These are phyloP conservation scores for Limnothrissa miodon DNA, from an alignment of 2,113 vertebrate genomes.

Conservation along the genomic window DNA sequence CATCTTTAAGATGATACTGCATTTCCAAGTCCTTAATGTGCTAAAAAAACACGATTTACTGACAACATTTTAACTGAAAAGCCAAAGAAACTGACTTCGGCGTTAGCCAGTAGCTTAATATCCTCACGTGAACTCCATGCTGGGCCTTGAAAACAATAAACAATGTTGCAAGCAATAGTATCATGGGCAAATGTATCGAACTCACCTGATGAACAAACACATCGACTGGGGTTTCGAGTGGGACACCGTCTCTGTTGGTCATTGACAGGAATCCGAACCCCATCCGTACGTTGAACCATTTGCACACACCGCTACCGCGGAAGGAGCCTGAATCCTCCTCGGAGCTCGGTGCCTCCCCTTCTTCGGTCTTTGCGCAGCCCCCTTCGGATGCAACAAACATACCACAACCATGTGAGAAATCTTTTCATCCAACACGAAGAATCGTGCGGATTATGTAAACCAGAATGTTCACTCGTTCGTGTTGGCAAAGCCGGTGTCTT, in stretches of 20 bases:
- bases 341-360: slow-evolving; percentile 68
- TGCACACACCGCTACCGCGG: slow-evolving; percentile 84
- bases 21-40: neutral
- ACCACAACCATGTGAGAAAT: slow-evolving; percentile 13
- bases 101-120: slow-evolving; percentile 2
- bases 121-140: slow-evolving; percentile 5
- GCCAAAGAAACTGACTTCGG: neutral
- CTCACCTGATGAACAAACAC: slow-evolving; percentile 94
- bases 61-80: neutral
- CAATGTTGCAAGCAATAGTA: neutral
- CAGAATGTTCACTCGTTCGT: neutral
- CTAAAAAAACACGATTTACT: neutral
- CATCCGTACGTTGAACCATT: slow-evolving; percentile 94
- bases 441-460: neutral
- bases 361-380: slow-evolving; percentile 71
- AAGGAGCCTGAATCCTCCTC: slow-evolving; percentile 68
- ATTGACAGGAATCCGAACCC: slow-evolving; percentile 95
- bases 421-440: neutral
- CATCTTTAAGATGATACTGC: neutral
- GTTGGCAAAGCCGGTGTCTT: neutral
- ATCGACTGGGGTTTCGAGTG: slow-evolving; percentile 81
- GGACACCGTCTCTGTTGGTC: slow-evolving; percentile 78
- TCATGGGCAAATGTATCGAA: neutral
- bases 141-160: slow-evolving; percentile 12
- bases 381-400: slow-evolving; percentile 60